phyloP scores from a whole-genome alignment of 2,797 vertebrate genomes.

The Taeniopygia guttata region DNA sequence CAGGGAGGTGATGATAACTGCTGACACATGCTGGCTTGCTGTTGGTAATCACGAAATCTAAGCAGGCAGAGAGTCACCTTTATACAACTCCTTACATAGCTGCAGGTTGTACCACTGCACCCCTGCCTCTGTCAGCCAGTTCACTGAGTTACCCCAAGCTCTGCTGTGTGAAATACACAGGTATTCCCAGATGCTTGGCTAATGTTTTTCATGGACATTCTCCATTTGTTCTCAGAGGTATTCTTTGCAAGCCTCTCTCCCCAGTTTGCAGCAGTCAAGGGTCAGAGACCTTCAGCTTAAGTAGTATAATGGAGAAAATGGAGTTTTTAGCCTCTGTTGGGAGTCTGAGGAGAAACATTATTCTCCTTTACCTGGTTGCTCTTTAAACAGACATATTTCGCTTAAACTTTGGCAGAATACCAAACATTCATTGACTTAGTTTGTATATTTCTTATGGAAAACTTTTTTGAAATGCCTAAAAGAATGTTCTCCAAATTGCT shows the following conservation, averaged over 20 bases:
- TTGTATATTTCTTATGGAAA: not conserved
- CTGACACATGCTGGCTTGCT: slow-evolving; percentile 14
- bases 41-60: slow-evolving; percentile 17
- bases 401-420: not conserved
- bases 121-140: not conserved
- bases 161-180: not conserved
- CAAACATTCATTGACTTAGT: not conserved
- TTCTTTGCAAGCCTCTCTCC: not conserved
- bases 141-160: not conserved
- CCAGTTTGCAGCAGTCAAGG: not conserved
- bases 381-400: not conserved
- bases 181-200: not conserved
- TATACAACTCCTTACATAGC: not conserved
- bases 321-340: not conserved
- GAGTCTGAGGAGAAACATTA: not conserved
- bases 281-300: not conserved
- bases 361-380: not conserved
- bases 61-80: not conserved
- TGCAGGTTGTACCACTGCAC: not conserved
- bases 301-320: not conserved
- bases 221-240: not conserved
- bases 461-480: slow-evolving; percentile 16
- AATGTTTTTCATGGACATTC: not conserved
- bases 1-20: slow-evolving; percentile 37
- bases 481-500: not conserved